A percentile compares a stretch with the other conserved stretches of the same genome.
phyloP scores from a whole-genome alignment of 2,888 invertebrate species.

The Augiades crinisus region DNA sequence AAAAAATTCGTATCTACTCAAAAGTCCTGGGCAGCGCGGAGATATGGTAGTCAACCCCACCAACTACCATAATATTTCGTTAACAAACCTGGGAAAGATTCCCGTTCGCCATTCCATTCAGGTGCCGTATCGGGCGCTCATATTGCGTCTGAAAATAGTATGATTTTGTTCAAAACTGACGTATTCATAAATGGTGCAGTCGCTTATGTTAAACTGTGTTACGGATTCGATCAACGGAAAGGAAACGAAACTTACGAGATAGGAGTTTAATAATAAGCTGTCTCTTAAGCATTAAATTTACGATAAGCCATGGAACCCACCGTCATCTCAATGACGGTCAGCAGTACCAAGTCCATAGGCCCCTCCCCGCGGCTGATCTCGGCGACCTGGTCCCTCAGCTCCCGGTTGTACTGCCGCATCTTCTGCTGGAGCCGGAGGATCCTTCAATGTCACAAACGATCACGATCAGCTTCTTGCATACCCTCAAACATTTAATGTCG shows the following conservation, averaged over 20 bases:
- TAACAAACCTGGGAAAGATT: constrained; percentile 19
- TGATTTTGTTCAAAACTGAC: neutral
- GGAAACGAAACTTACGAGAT: no score
- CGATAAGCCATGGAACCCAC: neutral
- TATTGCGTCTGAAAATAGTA: constrained; percentile 15
- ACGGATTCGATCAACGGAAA: no score
- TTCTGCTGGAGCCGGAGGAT: constrained; percentile 17
- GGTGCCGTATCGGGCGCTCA: constrained; percentile 1
- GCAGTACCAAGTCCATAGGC: constrained; percentile 10
- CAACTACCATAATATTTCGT: constrained; percentile 19
- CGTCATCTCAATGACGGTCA: constrained; percentile 19
- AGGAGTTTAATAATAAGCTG: neutral
- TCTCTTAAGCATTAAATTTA: neutral
- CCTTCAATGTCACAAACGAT: constrained; percentile 4
- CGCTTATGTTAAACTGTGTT: neutral
- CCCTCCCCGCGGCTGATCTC: constrained; percentile 11
- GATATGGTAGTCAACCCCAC: neutral
- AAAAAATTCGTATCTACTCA: neutral
- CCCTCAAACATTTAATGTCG: neutral
- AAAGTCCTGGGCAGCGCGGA: neutral
- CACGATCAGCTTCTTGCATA: no score
- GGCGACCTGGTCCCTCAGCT: constrained; percentile 16
- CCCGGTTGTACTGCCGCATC: constrained; percentile 16
- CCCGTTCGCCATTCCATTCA: neutral
- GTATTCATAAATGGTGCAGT: neutral